Conservation (phyloP, 2,888 invertebrate species). For the Tortricodes alternella region DNA sequence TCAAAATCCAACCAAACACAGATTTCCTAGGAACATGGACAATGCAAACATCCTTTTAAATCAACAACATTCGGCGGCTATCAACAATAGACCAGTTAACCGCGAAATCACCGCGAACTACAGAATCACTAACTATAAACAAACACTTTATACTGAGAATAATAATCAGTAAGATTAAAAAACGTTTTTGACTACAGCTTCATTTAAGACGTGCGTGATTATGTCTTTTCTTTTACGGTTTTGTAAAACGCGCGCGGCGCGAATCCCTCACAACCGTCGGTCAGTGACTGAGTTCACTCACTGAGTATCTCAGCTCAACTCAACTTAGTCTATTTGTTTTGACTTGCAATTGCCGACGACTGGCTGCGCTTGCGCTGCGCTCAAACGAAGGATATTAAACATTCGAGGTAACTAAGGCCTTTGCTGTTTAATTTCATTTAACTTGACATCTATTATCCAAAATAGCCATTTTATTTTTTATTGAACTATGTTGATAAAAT, state of each 20-base stretch:
- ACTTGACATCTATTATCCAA: too few relatives aligned
- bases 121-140: constrained; percentile 33
- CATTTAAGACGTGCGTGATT: constrained; percentile 52
- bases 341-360: constrained; percentile 9
- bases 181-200: constrained; percentile 37
- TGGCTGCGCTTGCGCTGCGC: constrained; percentile 2
- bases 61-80: constrained; percentile 56
- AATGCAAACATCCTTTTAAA: constrained; percentile 70
- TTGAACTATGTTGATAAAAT: too few relatives aligned
- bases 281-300: constrained; percentile 57
- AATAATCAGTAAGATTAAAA: background rate
- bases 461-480: too few relatives aligned
- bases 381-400: background rate
- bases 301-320: constrained; percentile 32
- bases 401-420: background rate
- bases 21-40: constrained; percentile 54
- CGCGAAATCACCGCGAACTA: constrained; percentile 57
- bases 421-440: too few relatives aligned
- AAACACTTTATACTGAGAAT: constrained; percentile 21
- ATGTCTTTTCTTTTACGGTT: constrained; percentile 32
- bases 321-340: constrained; percentile 24
- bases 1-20: constrained; percentile 63
- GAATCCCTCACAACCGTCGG: constrained; percentile 33
- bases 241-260: background rate
- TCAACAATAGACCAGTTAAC: constrained; percentile 66